Conservation (phyloP, 2,888 invertebrate species). For the Anticlea derivata region DNA sequence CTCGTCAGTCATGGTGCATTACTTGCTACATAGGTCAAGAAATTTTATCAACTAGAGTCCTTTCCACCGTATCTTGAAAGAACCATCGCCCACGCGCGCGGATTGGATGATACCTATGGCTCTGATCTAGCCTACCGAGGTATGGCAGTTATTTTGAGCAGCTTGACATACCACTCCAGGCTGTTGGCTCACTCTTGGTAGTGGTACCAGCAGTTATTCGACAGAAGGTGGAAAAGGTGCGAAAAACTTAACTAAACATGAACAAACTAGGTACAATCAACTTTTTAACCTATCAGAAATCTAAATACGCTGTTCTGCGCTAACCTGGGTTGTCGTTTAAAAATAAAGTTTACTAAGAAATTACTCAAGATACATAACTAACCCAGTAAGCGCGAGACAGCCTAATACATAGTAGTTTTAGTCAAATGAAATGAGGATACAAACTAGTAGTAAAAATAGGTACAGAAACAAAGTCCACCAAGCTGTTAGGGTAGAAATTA, state of each 20-base stretch:
- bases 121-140: no score
- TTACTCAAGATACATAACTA: not conserved
- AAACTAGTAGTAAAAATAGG: conserved; percentile 16
- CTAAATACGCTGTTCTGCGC: not conserved
- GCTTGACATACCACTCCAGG: no score
- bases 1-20: conserved; percentile 64
- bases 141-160: no score
- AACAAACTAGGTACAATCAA: conserved; percentile 37
- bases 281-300: conserved; percentile 4
- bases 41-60: conserved; percentile 40
- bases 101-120: no score
- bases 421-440: conserved; percentile 18
- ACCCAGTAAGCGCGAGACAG: not conserved
- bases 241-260: conserved; percentile 51
- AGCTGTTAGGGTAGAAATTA: conserved; percentile 18
- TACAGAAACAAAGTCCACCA: conserved; percentile 12
- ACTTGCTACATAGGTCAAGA: conserved; percentile 38
- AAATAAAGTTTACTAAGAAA: not conserved
- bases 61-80: not conserved
- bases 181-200: no score
- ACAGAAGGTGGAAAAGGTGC: not conserved
- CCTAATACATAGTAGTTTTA: not conserved
- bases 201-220: no score
- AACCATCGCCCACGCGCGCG: not conserved
- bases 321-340: not conserved